Evolutionary conservation across 2,113 vertebrate species (phyloP), one percentile per base, ranked within the genome.

Genomic region (Bubalus kerabau): DNA sequence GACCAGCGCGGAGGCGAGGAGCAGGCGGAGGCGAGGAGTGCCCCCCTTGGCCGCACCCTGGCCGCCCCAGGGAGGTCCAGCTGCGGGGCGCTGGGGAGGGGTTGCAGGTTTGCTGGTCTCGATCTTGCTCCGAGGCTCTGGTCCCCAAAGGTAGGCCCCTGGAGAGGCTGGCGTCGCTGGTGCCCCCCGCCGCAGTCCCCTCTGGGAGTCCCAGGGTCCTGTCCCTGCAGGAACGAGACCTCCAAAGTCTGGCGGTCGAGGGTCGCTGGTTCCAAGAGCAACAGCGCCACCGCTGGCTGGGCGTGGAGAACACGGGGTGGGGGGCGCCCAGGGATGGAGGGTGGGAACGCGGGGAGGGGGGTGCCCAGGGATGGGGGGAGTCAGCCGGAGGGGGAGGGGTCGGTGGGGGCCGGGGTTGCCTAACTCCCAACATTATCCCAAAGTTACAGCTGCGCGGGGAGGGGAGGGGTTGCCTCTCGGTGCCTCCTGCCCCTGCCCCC

Each of bases 201-300:
- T 43, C 23, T 7, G 6, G 12, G 67, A 5, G 21, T 21, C 36
- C 85, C 1, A 6, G 56, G 8, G 59, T 67, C 52, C 43, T 7
- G 9, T 67, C 80, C 9, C 8, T 1, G 9, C 87, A 5, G 14
- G 48, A 64, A 14, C 3, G 5, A 23, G n/a, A 32, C 52, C 71
- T 85, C 50, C 26, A 1, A 4, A 40, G 10, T 36, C 6, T 1
- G 13, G 24, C 9, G 6, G 30, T n/a, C 3, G 12, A 24, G 28
- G 62, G 40, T 90, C 24, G 7, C 14, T 62, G 95, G 98, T 99
- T 97, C 98, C 96, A 98, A 98, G 98, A 97, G 94, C 99, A 99
- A 98, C 71, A 98, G 99, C 98, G 98, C 98, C 99, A 98, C 98
- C 98, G 95, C 97, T 98, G 97, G 99, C 97, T 96, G 60, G 93